Conservation (phyloP, 2,797 vertebrate genomes). For the Hipposideros larvatus region DNA sequence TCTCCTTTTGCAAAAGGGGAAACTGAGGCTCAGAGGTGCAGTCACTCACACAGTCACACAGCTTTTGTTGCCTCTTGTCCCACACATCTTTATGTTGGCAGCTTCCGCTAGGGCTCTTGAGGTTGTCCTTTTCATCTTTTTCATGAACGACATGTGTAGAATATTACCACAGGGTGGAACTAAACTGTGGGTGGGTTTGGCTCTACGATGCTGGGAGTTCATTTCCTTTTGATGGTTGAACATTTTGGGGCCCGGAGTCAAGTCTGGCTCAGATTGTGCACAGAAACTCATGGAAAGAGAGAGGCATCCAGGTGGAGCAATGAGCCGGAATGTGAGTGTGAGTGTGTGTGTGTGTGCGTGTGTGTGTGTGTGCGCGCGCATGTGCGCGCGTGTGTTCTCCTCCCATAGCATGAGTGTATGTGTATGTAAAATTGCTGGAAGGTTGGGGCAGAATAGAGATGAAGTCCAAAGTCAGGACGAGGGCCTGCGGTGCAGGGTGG, state of each 20-base stretch:
- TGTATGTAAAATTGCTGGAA: neutral
- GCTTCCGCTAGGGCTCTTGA: neutral
- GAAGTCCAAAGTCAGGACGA: neutral
- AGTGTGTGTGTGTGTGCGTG: neutral
- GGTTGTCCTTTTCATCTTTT: neutral
- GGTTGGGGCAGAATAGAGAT: neutral
- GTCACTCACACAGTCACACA: neutral
- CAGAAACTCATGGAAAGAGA: neutral
- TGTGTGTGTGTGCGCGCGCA: neutral
- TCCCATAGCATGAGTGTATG: neutral
- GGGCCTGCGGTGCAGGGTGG: neutral
- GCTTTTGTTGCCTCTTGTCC: neutral
- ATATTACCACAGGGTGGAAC: neutral
- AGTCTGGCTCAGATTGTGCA: neutral
- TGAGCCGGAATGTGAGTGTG: neutral
- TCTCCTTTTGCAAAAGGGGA: neutral
- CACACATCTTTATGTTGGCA: accelerated
- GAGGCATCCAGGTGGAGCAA: neutral
- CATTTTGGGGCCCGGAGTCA: neutral
- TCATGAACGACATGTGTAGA: neutral
- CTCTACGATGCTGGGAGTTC: neutral
- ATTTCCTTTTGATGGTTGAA: neutral
- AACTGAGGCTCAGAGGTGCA: neutral
- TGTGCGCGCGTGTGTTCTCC: accelerated
- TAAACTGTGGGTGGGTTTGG: neutral